Conservation (phyloP, 1,140 invertebrate genomes). For the Glomeris maerens region DNA sequence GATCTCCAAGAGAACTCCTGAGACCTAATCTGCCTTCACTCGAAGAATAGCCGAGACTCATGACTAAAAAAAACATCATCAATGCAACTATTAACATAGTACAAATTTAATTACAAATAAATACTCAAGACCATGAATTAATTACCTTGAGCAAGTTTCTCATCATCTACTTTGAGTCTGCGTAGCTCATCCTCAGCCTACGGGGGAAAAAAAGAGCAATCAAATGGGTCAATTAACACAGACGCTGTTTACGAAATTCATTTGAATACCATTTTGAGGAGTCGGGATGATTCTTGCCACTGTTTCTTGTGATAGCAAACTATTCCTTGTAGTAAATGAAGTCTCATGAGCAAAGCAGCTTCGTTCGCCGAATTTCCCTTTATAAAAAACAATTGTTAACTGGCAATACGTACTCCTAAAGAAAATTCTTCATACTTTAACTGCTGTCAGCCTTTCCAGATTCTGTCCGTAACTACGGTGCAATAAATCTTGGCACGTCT, state of each 20-base stretch:
- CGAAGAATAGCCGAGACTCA: conserved; percentile 47
- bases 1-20: conserved; percentile 41
- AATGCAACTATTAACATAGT: no score
- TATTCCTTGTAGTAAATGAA: conserved; percentile 61
- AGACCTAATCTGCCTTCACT: conserved; percentile 48
- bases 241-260: no score
- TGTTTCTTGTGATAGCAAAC: conserved; percentile 57
- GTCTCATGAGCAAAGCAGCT: conserved; percentile 51
- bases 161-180: conserved; percentile 44
- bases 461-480: conserved; percentile 51
- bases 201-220: background rate
- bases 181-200: conserved; percentile 44
- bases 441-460: conserved; percentile 45
- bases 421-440: conserved; percentile 40
- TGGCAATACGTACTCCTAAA: background rate
- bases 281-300: conserved; percentile 38
- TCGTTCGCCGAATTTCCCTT: conserved; percentile 45
- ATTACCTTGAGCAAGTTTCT: conserved; percentile 31
- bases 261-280: conserved; percentile 32
- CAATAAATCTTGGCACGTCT: conserved; percentile 48
- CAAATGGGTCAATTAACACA: background rate
- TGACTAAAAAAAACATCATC: conserved; percentile 25
- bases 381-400: conserved; percentile 12
- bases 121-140: background rate
- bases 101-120: no score